Base-by-base conservation (phyloP, 2,797 vertebrate genomes). In the Myotis myotis region DNA sequence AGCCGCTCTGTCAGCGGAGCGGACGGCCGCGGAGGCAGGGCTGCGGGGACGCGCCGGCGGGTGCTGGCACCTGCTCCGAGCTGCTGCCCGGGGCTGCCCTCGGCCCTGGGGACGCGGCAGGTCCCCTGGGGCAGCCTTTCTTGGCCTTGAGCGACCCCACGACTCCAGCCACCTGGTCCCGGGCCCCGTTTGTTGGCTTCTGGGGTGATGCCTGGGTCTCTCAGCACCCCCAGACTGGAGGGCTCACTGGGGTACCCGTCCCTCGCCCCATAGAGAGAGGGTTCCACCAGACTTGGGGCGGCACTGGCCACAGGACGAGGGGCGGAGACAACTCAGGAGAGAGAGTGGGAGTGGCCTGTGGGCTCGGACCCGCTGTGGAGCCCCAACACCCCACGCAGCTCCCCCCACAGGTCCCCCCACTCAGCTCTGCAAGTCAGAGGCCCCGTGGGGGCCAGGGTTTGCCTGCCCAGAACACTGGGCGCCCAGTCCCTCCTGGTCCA, bases 1-100 rank as follows among this genome's bases (percentile, higher is more conserved):
- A 95, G 97, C 98, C 97, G 98, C 99, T 98, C 98, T 97, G 98
- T 98, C 97, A 96, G 97, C 88, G 13, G 0, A 62, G 87, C 89
- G 93, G 93, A 96, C 97, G 97, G 97, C 89, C 15, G 7, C 28
- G 0, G 60, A 30, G 84, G 51, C 36, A 4, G 30, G 17, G 57
- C 74, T 8, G 70, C 55, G 3, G 88, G 70, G 93, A 66, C 25
- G 0, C 57, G 6, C 10, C 0, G 1, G 64, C 30, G 0, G 0
- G 33, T 15, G 2, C n/a, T 0, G 12, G 4, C 11, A 17, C 23
- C 70, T 11, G 19, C 28, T 15, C 81, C 2, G 0, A 57, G 68
- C 57, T 57, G 0, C 57, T 11, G 25, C 57, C 57, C 57, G 22
- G 9, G n/a, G 51, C 44, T 3, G 8, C 64, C 1, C 1, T 55